Evolutionary conservation across 2,888 invertebrate species (phyloP).

Genomic region (Dichetophora obliterata): DNA sequence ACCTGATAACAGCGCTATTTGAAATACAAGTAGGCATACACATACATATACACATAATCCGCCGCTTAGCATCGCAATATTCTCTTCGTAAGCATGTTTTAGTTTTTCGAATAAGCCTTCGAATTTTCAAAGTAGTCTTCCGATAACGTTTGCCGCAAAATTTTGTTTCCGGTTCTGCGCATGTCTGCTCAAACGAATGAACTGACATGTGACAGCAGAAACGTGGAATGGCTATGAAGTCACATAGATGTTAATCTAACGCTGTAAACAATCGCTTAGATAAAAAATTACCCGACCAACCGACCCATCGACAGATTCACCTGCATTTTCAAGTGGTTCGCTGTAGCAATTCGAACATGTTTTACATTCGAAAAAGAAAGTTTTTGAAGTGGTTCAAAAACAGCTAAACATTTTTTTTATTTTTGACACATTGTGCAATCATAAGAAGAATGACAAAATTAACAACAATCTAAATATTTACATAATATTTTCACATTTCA

Average conservation of each 20-base stretch:
- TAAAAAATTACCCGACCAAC: not conserved
- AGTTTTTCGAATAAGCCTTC: not conserved
- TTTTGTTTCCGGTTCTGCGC: not conserved
- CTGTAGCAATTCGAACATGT: conserved; percentile 9
- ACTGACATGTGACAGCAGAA: conserved; percentile 10
- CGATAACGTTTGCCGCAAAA: conserved; percentile 4
- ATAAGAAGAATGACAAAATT: conserved; percentile 5
- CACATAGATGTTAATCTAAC: not conserved
- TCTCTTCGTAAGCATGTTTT: too few relatives aligned
- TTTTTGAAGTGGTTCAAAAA: too few relatives aligned
- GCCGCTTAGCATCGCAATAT: too few relatives aligned
- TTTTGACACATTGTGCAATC: too few relatives aligned
- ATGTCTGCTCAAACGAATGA: not conserved
- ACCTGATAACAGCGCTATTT: too few relatives aligned
- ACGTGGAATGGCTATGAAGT: not conserved
- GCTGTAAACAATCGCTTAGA: not conserved
- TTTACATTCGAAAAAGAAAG: too few relatives aligned
- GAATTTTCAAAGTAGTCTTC: not conserved
- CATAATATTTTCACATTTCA: conserved; percentile 25
- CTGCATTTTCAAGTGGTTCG: not conserved
- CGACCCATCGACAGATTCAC: not conserved
- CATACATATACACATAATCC: too few relatives aligned
- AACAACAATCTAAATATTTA: conserved; percentile 31
- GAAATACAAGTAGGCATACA: too few relatives aligned
- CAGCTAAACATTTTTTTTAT: too few relatives aligned